Evolutionary conservation across 2,113 vertebrate genomes (phyloP).

Genomic region (Passer domesticus): DNA sequence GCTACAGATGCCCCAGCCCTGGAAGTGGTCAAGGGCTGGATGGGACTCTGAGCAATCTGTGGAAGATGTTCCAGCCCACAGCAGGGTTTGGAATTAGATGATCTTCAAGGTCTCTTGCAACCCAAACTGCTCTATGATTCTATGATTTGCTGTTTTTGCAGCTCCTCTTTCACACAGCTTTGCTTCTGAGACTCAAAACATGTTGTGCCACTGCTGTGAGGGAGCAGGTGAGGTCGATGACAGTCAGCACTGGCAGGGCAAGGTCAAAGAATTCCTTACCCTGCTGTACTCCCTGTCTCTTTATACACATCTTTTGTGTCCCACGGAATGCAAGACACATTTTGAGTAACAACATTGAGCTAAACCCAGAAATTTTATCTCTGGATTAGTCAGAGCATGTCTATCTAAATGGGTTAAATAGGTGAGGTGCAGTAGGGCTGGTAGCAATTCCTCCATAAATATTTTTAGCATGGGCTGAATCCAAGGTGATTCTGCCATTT

Average conservation of each 20-base stretch:
- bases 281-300: rapidly evolving
- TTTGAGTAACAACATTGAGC: background rate
- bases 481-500: background rate
- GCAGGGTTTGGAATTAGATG: background rate
- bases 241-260: background rate
- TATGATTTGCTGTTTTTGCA: background rate
- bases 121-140: background rate
- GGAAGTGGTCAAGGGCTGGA: background rate
- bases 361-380: background rate
- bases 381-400: background rate
- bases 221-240: background rate
- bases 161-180: background rate
- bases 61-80: background rate
- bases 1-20: background rate
- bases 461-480: background rate
- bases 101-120: background rate
- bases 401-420: background rate
- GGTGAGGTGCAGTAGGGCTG: background rate
- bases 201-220: background rate
- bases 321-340: background rate
- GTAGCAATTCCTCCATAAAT: background rate
- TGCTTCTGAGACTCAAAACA: background rate
- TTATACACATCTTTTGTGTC: background rate
- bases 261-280: background rate
- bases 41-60: background rate